phyloP scores from a whole-genome alignment of 30 jellyfish, hydroid and myxozoan genomes.

The Pseudorhiza aurosa region DNA sequence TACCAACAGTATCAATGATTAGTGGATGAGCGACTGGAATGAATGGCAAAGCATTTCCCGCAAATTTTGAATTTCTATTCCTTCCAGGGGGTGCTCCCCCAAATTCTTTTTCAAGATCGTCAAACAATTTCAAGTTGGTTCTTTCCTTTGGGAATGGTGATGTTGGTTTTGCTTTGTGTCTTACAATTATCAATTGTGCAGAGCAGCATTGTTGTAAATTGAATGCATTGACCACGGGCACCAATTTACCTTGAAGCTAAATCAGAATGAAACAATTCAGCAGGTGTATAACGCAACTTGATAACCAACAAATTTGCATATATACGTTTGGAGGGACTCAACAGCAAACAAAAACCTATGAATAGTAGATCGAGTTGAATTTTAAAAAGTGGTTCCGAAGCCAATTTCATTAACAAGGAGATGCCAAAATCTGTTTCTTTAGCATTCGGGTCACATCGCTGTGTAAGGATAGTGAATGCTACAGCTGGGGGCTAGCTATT shows the following conservation, averaged over 20 bases:
- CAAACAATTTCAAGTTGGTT: constrained; percentile 28
- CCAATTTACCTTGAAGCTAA: background rate
- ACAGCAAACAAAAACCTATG: too few relatives aligned
- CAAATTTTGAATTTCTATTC: constrained; percentile 20
- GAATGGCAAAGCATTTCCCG: constrained; percentile 22
- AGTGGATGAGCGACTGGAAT: constrained; percentile 52
- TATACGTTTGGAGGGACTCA: too few relatives aligned
- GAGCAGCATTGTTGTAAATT: background rate
- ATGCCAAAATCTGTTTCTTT: too few relatives aligned
- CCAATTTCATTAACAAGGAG: too few relatives aligned
- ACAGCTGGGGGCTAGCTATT: too few relatives aligned
- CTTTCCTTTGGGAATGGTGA: constrained; percentile 23
- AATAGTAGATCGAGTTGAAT: too few relatives aligned
- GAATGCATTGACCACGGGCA: background rate
- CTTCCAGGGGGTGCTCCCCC: constrained; percentile 54
- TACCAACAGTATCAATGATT: constrained; percentile 52
- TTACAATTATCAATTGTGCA: background rate
- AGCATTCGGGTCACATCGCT: too few relatives aligned
- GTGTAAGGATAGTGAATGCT: too few relatives aligned
- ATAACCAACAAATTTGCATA: too few relatives aligned
- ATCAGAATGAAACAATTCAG: too few relatives aligned
- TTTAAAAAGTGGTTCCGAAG: too few relatives aligned
- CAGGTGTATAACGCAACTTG: too few relatives aligned
- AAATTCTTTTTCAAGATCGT: constrained; percentile 49
- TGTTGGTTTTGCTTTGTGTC: constrained; percentile 23